Evolutionary conservation across 2,113 vertebrate species (phyloP).

Genomic region (Peromyscus maniculatus): DNA sequence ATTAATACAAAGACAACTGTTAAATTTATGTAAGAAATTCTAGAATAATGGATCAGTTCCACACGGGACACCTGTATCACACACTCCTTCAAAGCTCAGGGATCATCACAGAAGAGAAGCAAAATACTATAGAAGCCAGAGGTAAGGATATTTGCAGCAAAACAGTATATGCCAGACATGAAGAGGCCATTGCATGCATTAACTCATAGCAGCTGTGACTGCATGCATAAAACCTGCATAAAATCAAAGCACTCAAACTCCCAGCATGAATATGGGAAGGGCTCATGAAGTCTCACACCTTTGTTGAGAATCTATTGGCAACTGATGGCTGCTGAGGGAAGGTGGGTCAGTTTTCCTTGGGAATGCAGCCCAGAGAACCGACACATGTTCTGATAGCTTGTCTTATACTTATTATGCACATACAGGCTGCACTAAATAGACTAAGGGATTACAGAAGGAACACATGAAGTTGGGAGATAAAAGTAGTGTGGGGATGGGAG

Average conservation of each 20-base stretch:
- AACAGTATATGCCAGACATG: background rate
- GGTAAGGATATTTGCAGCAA: background rate
- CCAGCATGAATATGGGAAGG: background rate
- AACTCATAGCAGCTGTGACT: background rate
- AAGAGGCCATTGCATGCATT: background rate
- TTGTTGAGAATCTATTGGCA: background rate
- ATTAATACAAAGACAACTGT: background rate
- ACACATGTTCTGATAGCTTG: background rate
- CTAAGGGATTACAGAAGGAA: background rate
- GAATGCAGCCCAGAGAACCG: background rate
- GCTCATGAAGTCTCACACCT: background rate
- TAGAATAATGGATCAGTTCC: no score
- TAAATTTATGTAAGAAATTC: background rate
- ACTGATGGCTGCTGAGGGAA: background rate
- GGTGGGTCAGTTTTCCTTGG: background rate
- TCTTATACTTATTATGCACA: background rate
- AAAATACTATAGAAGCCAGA: no score
- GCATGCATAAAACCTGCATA: background rate
- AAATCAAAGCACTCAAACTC: background rate
- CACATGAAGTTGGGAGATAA: background rate
- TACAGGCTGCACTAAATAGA: background rate
- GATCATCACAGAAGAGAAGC: background rate
- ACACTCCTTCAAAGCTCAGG: background rate
- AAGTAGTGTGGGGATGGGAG: background rate
- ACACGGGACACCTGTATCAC: no score